Evolutionary conservation across 1,140 invertebrate species (phyloP).

Genomic region (Forficula auricularia): DNA sequence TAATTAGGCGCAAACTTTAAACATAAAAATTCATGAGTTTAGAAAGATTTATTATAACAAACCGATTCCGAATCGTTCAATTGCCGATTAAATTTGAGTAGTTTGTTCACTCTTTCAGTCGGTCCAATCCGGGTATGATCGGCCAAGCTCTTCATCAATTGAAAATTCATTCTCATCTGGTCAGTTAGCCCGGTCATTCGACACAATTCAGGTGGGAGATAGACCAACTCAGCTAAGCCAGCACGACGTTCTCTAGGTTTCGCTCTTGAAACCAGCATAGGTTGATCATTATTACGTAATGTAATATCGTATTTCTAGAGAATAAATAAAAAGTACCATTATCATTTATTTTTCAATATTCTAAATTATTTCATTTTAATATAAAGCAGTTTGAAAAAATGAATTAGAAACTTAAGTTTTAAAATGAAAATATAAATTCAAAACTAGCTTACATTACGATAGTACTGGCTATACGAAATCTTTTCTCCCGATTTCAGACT

Average conservation of each 20-base stretch:
- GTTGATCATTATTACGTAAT: constrained; percentile 37
- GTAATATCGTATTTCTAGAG: constrained; percentile 40
- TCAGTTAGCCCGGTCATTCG: constrained; percentile 40
- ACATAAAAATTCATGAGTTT: too few relatives aligned
- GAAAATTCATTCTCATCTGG: constrained; percentile 23
- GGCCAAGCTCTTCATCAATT: constrained; percentile 43
- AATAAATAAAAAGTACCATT: constrained; percentile 13
- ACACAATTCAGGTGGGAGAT: constrained; percentile 56
- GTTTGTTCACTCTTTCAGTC: constrained; percentile 34
- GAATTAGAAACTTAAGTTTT: too few relatives aligned
- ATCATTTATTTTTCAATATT: too few relatives aligned
- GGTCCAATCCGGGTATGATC: constrained; percentile 45
- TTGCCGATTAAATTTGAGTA: constrained; percentile 38
- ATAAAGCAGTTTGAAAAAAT: too few relatives aligned
- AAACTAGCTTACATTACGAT: constrained; percentile 37
- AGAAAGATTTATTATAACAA: too few relatives aligned
- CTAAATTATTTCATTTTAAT: too few relatives aligned
- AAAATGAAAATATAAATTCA: too few relatives aligned
- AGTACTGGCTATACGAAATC: constrained; percentile 62
- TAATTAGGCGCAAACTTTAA: too few relatives aligned
- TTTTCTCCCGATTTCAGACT: constrained; percentile 32
- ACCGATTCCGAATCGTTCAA: too few relatives aligned
- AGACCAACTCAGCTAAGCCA: constrained; percentile 37
- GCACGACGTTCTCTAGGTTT: constrained; percentile 41
- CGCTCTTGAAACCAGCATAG: constrained; percentile 39